Evolutionary conservation across 2,113 vertebrate species (phyloP), one percentile per base, ranked within the genome.

Genomic region (Tringa solitaria): DNA sequence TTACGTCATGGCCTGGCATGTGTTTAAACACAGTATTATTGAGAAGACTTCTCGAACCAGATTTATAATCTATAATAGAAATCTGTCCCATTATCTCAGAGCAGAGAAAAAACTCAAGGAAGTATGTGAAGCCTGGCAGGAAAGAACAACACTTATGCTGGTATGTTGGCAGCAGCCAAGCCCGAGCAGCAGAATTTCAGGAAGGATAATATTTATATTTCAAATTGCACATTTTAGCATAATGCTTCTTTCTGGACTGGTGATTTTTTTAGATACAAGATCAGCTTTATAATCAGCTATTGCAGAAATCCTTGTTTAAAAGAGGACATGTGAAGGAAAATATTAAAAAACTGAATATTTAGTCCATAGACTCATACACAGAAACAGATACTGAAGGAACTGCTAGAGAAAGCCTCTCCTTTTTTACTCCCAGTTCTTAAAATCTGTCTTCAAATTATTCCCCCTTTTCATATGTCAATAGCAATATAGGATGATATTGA

Each of bases 1-100:
- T 57, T 54, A 54, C 0, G 1, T 20, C 1, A 0, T 51, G 46
- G n/a, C 12, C 23, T 90, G 33, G 13, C 9, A 43, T 12, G 8
- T 45, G 13, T 45, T 56, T n/a, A 79, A 83, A 80, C 27, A 50
- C 3, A n/a, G 12, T 6, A 35, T 5, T 32, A 63, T n/a, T 26
- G 43, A 35, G 70, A 65, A 83, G 37, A 30, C 17, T 67, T 27
- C 46, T 32, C 43, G 32, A 92, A 35, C 20, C 24, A 84, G 14
- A 65, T 59, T 41, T 45, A 22, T 22, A 43, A 51, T 7, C 37
- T 59, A 67, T 32, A 77, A 43, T 15, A 32, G 24, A 70, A 65
- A 4, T 30, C 13, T 53, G 22, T 16, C 51, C n/a, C 26, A 6
- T n/a, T 33, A 33, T 8, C 28, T 59, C 59, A 51, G 35, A 72